These are phyloP conservation scores for Alexandromys oeconomus DNA, from an alignment of 2,797 vertebrate genomes.

Conservation along the genomic window DNA sequence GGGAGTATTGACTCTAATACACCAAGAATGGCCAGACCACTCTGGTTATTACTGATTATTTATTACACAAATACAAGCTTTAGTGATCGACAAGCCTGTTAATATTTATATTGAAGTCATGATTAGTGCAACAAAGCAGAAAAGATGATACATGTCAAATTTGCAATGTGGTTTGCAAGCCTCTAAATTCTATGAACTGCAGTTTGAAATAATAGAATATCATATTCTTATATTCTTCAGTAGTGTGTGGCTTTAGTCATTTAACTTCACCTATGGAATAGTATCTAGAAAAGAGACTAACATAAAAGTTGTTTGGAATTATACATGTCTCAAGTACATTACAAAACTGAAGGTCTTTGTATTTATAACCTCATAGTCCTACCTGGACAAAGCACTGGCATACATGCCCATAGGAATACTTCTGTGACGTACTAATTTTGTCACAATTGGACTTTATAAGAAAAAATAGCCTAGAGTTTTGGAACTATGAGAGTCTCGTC, in stretches of 20 bases:
- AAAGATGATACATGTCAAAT: neutral
- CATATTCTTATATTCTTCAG: conserved; percentile 46
- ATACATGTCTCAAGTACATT: neutral
- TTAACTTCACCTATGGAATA: conserved; percentile 44
- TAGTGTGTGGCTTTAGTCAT: conserved; percentile 39
- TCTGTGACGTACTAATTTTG: neutral
- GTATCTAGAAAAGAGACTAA: conserved; percentile 34
- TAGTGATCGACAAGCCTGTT: neutral
- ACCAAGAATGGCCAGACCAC: neutral
- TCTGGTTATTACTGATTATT: neutral
- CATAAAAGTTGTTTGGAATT: conserved; percentile 10
- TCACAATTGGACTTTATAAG: conserved; percentile 27
- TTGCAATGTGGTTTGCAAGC: conserved; percentile 39
- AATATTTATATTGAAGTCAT: neutral
- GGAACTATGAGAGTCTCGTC: neutral
- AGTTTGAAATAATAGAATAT: conserved; percentile 45
- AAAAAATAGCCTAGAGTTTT: neutral
- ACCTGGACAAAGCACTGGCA: neutral
- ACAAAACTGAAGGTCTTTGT: neutral
- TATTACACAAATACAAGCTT: conserved; percentile 2
- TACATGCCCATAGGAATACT: conserved; percentile 1
- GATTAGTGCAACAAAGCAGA: conserved; percentile 23
- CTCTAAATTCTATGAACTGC: conserved; percentile 15
- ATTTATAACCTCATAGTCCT: neutral
- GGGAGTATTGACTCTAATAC: neutral